A percentile compares a stretch with the other conserved stretches of the same genome.
Evolutionary conservation across 2,888 invertebrate genomes (phyloP).

Genomic region (Spodoptera littoralis): DNA sequence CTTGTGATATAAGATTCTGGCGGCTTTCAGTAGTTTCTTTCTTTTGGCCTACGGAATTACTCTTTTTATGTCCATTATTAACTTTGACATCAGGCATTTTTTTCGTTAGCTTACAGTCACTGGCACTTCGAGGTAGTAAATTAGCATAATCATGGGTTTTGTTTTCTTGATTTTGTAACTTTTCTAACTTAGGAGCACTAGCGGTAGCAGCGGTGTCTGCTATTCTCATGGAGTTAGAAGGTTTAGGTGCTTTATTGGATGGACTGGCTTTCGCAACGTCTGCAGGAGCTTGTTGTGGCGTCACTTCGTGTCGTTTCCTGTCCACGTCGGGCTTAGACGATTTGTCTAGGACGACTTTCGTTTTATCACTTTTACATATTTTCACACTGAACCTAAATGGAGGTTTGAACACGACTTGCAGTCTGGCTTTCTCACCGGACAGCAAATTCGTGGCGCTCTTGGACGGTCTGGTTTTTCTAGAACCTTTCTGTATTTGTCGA

Average conservation of each 20-base stretch:
- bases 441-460: constrained; percentile 92
- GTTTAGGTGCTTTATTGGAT: constrained; percentile 72
- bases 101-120: constrained; percentile 81
- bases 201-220: constrained; percentile 57
- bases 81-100: constrained; percentile 73
- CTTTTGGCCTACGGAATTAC: constrained; percentile 83
- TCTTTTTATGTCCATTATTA: constrained; percentile 80
- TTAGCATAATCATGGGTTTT: constrained; percentile 79
- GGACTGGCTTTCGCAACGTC: constrained; percentile 73
- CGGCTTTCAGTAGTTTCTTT: constrained; percentile 84
- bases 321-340: constrained; percentile 86
- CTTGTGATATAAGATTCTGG: constrained; percentile 82
- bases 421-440: constrained; percentile 91
- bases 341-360: constrained; percentile 89
- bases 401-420: constrained; percentile 96
- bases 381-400: constrained; percentile 96
- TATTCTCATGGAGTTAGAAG: constrained; percentile 71
- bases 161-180: constrained; percentile 65
- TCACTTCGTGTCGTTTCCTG: constrained; percentile 74
- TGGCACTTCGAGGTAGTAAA: constrained; percentile 80
- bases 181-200: constrained; percentile 69
- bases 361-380: constrained; percentile 92
- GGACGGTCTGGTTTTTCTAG: constrained; percentile 88
- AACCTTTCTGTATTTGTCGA: constrained; percentile 85
- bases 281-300: constrained; percentile 64